Evolutionary conservation across 2,888 invertebrate species (phyloP).

Genomic region (Pammene fasciana): DNA sequence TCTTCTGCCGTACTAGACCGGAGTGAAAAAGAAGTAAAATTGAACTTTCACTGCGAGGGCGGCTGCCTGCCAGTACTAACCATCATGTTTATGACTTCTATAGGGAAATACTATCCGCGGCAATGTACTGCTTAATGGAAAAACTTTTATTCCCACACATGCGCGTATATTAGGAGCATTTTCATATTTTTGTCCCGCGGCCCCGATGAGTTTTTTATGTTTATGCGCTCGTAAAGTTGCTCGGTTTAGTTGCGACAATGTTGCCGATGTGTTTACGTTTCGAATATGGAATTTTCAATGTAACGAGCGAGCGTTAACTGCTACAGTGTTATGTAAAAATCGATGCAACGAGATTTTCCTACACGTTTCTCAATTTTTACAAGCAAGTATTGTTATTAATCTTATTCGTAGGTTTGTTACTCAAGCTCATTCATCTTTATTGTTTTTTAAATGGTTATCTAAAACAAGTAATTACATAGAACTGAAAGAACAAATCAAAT

Average conservation of each 20-base stretch:
- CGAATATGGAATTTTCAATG: conserved; percentile 71
- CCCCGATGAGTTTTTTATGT: conserved; percentile 80
- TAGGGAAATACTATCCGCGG: conserved; percentile 76
- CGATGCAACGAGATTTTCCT: conserved; percentile 45
- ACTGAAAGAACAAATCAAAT: no score
- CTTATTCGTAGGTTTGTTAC: no score
- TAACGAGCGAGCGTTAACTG: conserved; percentile 65
- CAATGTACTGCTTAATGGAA: conserved; percentile 74
- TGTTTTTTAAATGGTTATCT: no score
- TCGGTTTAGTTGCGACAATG: conserved; percentile 76
- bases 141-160: conserved; percentile 78
- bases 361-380: background rate
- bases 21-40: conserved; percentile 61
- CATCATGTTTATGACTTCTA: conserved; percentile 79
- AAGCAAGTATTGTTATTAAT: background rate
- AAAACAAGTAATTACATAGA: no score
- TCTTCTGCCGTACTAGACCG: conserved; percentile 32
- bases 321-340: conserved; percentile 53
- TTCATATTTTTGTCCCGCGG: conserved; percentile 72
- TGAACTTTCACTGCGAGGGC: conserved; percentile 54
- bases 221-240: conserved; percentile 75
- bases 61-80: conserved; percentile 51
- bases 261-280: conserved; percentile 70
- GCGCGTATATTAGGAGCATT: conserved; percentile 71
- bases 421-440: no score